phyloP scores from a whole-genome alignment of 2,888 invertebrate genomes.

The Unio delphinus region DNA sequence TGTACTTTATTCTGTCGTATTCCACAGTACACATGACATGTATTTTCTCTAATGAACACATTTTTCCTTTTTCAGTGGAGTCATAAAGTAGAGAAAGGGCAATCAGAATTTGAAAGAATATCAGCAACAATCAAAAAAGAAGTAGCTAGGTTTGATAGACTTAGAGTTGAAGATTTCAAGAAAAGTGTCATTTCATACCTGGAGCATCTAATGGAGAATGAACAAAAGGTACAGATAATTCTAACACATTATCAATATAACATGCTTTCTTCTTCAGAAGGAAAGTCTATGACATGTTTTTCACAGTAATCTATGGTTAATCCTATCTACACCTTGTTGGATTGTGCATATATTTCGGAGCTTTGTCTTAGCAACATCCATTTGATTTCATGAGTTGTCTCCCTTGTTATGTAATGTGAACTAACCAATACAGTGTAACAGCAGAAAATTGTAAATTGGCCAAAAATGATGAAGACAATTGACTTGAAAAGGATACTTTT shows the following conservation, averaged over 20 bases:
- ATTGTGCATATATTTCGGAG: no score
- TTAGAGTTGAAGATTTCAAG: slow-evolving; percentile 91
- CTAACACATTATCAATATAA: not conserved
- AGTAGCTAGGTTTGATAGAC: slow-evolving; percentile 91
- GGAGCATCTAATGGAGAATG: slow-evolving; percentile 93
- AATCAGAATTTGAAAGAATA: slow-evolving; percentile 96
- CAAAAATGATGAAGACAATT: no score
- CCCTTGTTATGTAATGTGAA: no score
- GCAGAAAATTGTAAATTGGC: no score
- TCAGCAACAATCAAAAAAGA: slow-evolving; percentile 95
- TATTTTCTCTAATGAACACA: not conserved
- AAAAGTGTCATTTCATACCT: slow-evolving; percentile 90
- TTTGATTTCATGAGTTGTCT: no score
- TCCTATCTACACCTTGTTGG: no score
- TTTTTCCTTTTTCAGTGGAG: slow-evolving; percentile 82
- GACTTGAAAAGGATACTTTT: no score
- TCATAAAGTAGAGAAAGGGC: slow-evolving; percentile 94
- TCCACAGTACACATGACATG: not conserved
- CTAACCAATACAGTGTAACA: no score
- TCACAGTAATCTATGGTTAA: not conserved
- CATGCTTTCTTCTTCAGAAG: not conserved
- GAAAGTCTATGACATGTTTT: not conserved
- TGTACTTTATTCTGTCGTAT: no score
- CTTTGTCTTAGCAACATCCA: no score
- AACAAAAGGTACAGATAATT: slow-evolving; percentile 83